These are phyloP conservation scores for Coracopsis vasa DNA, from an alignment of 2,113 vertebrate genomes.

Conservation along the genomic window DNA sequence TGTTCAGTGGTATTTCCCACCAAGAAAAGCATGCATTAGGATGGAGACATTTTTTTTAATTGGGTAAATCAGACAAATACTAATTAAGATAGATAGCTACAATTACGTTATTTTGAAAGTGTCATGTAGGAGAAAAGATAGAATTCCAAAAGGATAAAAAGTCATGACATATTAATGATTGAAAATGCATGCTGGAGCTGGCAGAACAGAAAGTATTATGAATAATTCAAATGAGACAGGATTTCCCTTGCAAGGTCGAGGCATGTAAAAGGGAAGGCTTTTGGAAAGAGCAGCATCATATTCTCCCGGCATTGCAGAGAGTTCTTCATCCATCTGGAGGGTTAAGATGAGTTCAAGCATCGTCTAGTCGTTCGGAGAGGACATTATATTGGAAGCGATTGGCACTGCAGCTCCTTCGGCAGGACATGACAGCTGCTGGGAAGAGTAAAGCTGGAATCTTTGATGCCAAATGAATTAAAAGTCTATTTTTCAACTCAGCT, in stretches of 20 bases:
- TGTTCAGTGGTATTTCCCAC: background rate
- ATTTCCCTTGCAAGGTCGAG: constrained; percentile 76
- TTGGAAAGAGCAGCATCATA: constrained; percentile 46
- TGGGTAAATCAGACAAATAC: background rate
- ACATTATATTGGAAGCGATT: constrained; percentile 29
- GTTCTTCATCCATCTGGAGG: constrained; percentile 36
- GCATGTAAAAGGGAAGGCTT: constrained; percentile 69
- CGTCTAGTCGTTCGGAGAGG: background rate
- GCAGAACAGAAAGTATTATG: constrained; percentile 69
- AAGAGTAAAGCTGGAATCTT: constrained; percentile 47
- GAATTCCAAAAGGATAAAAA: background rate
- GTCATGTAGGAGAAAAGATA: background rate
- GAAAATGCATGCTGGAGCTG: constrained; percentile 63
- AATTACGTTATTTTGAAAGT: background rate
- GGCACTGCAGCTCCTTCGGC: constrained; percentile 10
- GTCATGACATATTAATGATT: constrained; percentile 72
- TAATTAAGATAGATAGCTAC: background rate
- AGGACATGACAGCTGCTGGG: constrained; percentile 47
- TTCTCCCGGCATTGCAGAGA: constrained; percentile 22
- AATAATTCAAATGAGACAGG: constrained; percentile 78
- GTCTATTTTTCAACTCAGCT: constrained; percentile 63
- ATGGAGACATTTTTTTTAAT: background rate
- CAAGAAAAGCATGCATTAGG: background rate
- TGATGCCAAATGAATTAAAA: constrained; percentile 69
- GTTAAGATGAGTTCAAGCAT: constrained; percentile 37